Base-by-base conservation (phyloP, 2,113 vertebrate species). In the Neogobius melanostomus region DNA sequence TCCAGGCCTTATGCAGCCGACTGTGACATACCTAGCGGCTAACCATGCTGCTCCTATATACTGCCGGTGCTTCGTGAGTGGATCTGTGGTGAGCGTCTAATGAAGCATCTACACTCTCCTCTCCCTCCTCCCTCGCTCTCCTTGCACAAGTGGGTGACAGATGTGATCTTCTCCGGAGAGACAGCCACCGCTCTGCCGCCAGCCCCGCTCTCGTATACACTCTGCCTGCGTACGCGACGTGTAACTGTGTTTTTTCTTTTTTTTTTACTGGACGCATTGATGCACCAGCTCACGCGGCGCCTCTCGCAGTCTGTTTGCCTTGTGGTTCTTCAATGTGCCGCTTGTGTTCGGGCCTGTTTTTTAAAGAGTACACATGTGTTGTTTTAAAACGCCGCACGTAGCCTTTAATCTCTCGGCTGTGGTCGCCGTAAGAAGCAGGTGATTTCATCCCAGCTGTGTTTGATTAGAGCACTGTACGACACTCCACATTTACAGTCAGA, bases 121-220 rank as follows among this genome's bases (percentile, higher is more conserved):
- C 28, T 36, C 66, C 64, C 71, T 47, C 59, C 7, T 3, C 65
- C 17, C 46, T 12, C 65, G 69, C 48, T 65, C 66, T 75, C 71
- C 61, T 36, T 68, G 69, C 72, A 84, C 84, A 80, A 87, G 81
- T 82, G 83, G 78, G 81, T 88, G 86, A 88, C 84, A 86, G 89
- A 87, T 89, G 82, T 88, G 81, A 82, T 79, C 68, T 64, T 65
- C 86, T 82, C 68, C 71, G 69, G 71, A 78, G 77, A 82, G 78
- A 83, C 82, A 76, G 69, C 56, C 68, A 76, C 56, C 59, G 69
- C 71, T 75, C 59, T 71, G 74, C 85, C 69, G 71, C 83, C 73
- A 71, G 83, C 54, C 66, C 52, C n/a, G 67, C 77, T 80, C 60
- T 72, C 47, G 7, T 53, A 60, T 0, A 45, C 52, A 49, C 56